Evolutionary conservation across 1,140 invertebrate genomes (phyloP), one percentile per base, ranked within the genome.

Genomic region (Habropoda laboriosa): DNA sequence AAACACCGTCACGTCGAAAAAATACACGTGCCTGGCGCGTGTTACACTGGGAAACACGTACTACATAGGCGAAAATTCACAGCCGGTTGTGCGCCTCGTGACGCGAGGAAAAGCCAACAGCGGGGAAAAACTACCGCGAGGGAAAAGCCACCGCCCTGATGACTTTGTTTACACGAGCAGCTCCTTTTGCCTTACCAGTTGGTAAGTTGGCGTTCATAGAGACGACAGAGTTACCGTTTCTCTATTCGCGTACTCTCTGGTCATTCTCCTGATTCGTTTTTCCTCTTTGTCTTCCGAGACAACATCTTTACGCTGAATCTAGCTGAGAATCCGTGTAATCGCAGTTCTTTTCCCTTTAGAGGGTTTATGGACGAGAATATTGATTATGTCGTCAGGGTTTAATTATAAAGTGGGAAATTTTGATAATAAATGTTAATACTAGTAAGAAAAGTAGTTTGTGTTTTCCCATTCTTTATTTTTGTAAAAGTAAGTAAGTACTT

Each of bases 1-100:
- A 68, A 68, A 68, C 66, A 35, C 21, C 5, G 30, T 68, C 66
- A 38, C 49, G 66, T 55, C 38, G 66, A 24, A 55, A 51, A 53
- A 30, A 51, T 40, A 38, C 49, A 57, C 49, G 67, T 70, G 38
- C 24, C 38, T 3, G 35, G 6, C 66, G 49, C 66, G n/a, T 55
- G 49, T 38, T 53, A 55, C 13, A 53, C 51, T 16, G 51, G 64
- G 24, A 42, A 57, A 35, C 58, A 60, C 32, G 51, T 53, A 53
- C 40, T 5, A 49, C 1, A 2, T 12, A 27, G 13, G 51, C 27
- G 40, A 53, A 51, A 53, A 24, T 53, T 53, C 47, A 24, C 47
- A 21, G 42, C 42, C 12, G 42, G 2, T 10, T 13, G 42, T 45
- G 42, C n/a, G 42, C 42, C 0, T 0, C 0, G 12, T 3, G 10